Base-by-base conservation (phyloP, 2,888 invertebrate species). In the Eucriotettix oculatus region DNA sequence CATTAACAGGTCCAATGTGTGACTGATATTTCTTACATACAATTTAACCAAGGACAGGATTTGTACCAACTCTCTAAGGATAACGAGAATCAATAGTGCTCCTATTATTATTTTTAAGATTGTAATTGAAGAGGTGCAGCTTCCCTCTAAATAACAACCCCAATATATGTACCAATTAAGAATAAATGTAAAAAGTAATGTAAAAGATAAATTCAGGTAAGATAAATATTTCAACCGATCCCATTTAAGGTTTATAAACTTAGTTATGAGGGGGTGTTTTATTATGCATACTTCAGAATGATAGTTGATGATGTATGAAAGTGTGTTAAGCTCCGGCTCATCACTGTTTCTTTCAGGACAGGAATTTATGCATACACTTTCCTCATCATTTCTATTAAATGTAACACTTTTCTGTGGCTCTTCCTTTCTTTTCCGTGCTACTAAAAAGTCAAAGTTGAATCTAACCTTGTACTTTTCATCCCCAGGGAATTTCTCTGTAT, bases 381-480 rank as follows among this genome's bases (percentile, higher is more conserved):
- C 29, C 7, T 29, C 29, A 29, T 29, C 29, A 29, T 7, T 7
- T 29, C 29, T 29, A 29, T 29, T 29, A 7, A 29, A 29, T 5
- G 29, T 29, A 7, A 7, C 29, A 29, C 29, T 29, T 7, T 29
- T 2, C 29, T 29, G 29, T 29, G 29, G 29, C 2, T 29, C 29
- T 29, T 29, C 7, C 29, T 29, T 29, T 29, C 3, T 52, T 52
- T 52, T 52, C 2, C 16, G n/a, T 41, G 56, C 41, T 56, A 56
- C 17, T 41, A 56, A 40, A 16, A 56, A 41, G 11, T 41, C 42
- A 52, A 48, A 59, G 11, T 56, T 52, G 42, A 59, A 59, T 16
- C 17, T 55, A 16, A 59, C 43, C 41, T 55, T 54, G 16, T 59
- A 59, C 42, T 55, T 56, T 12, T 59, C 59, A 48, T 59, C 59